Evolutionary conservation across 1,140 invertebrate species (phyloP), one percentile per base, ranked within the genome.

Genomic region (Cyclina sinensis): DNA sequence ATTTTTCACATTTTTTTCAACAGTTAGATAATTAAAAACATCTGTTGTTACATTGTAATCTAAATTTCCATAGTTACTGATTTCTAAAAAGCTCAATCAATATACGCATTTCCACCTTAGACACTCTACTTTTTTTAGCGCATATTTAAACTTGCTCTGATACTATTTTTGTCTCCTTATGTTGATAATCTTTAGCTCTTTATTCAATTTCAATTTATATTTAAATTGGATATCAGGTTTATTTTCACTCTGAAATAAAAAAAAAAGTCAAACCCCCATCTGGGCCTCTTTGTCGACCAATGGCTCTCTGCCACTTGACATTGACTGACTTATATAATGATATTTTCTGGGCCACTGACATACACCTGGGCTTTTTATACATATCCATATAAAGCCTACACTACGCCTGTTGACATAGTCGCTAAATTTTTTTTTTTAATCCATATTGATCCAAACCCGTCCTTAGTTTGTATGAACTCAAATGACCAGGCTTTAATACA

Each of bases 221-320:
- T n/a, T n/a, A n/a, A n/a, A n/a, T n/a, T n/a, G n/a, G n/a, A n/a
- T n/a, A n/a, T n/a, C n/a, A n/a, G n/a, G n/a, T n/a, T n/a, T n/a
- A n/a, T n/a, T n/a, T n/a, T n/a, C n/a, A n/a, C n/a, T n/a, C n/a
- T n/a, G n/a, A n/a, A n/a, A n/a, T n/a, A n/a, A n/a, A n/a, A n/a
- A n/a, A n/a, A n/a, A n/a, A n/a, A 1, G 4, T 16, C 21, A 30
- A 7, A 21, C 18, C 30, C 65, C 65, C 65, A 37, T 70, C 39
- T n/a, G 32, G 32, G 43, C 82, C 82, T 73, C 82, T 24, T 70
- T 54, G 46, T 73, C 48, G 82, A 73, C 82, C 82, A 84, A 12
- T 84, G 59, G 62, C 68, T 73, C 65, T 43, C 57, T 24, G 18
- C 14, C 62, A 18, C 14, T 46, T 84, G 82, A 84, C 82, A 65